Conservation (phyloP, 2,888 invertebrate genomes). For the Harpagoxenus sublaevis region DNA sequence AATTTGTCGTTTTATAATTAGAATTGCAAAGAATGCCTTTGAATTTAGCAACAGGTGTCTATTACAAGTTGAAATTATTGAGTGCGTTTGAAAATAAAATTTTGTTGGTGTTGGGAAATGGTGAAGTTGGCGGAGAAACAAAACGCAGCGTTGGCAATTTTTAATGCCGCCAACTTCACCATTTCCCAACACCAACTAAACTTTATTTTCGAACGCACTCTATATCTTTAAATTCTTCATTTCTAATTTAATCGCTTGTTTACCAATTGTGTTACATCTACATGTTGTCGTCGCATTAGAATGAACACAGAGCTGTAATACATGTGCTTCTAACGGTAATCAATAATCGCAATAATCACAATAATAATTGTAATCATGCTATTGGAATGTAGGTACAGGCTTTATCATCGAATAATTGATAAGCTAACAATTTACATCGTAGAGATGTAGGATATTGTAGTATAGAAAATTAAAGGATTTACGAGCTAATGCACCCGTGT, state of each 20-base stretch:
- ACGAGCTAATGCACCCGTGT: background rate
- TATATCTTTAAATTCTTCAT: background rate
- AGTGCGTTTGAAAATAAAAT: too few species aligned
- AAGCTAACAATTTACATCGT: background rate
- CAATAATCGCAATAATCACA: slow-evolving; percentile 30
- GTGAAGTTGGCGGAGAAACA: too few species aligned
- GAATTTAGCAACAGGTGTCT: background rate
- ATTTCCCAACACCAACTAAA: too few species aligned
- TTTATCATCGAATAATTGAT: slow-evolving; percentile 11
- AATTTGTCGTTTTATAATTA: background rate
- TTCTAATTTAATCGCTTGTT: background rate
- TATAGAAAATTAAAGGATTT: background rate
- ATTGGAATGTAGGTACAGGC: background rate
- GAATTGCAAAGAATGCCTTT: slow-evolving; percentile 23
- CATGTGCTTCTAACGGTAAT: background rate
- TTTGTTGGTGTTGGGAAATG: too few species aligned
- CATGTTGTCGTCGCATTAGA: background rate
- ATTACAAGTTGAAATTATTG: background rate
- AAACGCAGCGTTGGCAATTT: too few species aligned
- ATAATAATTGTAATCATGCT: slow-evolving; percentile 10
- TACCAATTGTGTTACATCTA: background rate
- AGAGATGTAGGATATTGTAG: background rate
- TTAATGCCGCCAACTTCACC: too few species aligned
- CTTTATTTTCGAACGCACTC: too few species aligned
- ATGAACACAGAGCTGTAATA: background rate